A percentile compares a stretch with the other conserved stretches of the same genome.
These are phyloP conservation scores for Chromis chromis DNA, from an alignment of 2,797 vertebrate genomes.

Conservation along the genomic window DNA sequence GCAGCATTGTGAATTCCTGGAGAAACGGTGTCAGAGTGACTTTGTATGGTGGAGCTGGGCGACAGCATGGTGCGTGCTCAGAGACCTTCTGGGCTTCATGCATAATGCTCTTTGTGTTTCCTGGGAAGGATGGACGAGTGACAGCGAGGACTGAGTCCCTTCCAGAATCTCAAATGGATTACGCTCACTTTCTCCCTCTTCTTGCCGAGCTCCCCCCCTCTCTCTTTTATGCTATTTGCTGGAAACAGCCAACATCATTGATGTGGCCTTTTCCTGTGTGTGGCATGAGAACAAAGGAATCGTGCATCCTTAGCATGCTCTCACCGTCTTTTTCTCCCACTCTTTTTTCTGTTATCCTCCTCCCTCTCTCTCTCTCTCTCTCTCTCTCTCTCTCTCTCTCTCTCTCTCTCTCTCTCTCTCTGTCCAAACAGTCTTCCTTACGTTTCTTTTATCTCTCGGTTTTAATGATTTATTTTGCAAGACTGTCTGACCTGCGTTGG, in stretches of 20 bases:
- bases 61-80: slow-evolving; percentile 78
- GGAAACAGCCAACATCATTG: slow-evolving; percentile 72
- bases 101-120: slow-evolving; percentile 89
- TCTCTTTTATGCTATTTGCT: slow-evolving; percentile 58
- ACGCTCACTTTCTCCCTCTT: slow-evolving; percentile 62
- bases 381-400: too few relatives aligned
- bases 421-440: slow-evolving; percentile 47
- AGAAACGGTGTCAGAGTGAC: slow-evolving; percentile 65
- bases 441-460: slow-evolving; percentile 62
- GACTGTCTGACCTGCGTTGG: slow-evolving; percentile 58
- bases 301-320: slow-evolving; percentile 62
- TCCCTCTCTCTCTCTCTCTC: too few relatives aligned
- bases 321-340: slow-evolving; percentile 33
- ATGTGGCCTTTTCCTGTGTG: slow-evolving; percentile 75
- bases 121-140: slow-evolving; percentile 79
- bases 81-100: slow-evolving; percentile 87
- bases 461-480: slow-evolving; percentile 70
- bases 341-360: slow-evolving; percentile 47
- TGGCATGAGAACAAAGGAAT: slow-evolving; percentile 76
- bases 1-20: slow-evolving; percentile 63
- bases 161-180: slow-evolving; percentile 82
- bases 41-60: slow-evolving; percentile 68
- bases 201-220: slow-evolving; percentile 12
- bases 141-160: slow-evolving; percentile 75
- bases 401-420: too few relatives aligned